These are phyloP conservation scores for Drosophila suboccidentalis DNA, from an alignment of 2,888 invertebrate species.

Conservation along the genomic window DNA sequence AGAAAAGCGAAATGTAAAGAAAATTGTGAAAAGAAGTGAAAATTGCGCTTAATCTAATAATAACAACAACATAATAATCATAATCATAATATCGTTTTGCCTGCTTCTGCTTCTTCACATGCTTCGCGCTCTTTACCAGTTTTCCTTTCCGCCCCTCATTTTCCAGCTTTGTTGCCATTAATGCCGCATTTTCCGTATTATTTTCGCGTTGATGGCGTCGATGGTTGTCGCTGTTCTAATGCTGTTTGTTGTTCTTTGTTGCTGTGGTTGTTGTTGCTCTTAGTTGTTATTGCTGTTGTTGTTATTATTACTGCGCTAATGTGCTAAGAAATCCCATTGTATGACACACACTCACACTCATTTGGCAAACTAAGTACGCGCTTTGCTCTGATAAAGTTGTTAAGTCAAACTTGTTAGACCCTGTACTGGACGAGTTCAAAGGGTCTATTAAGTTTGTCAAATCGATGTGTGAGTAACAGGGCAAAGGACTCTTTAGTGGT, in stretches of 20 bases:
- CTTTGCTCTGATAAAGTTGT: slow-evolving; percentile 75
- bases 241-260: slow-evolving; percentile 57
- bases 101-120: slow-evolving; percentile 54
- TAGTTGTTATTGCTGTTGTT: slow-evolving; percentile 36
- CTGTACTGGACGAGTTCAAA: not conserved
- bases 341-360: slow-evolving; percentile 19
- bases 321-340: slow-evolving; percentile 70
- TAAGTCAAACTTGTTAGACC: slow-evolving; percentile 67
- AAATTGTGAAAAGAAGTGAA: slow-evolving; percentile 64
- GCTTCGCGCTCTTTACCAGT: slow-evolving; percentile 11
- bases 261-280: slow-evolving; percentile 27
- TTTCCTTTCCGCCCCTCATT: not conserved
- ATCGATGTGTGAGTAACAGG: too few species aligned
- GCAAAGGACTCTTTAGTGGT: too few species aligned
- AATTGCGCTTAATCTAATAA: slow-evolving; percentile 84
- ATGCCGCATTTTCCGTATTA: slow-evolving; percentile 77
- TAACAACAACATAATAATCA: slow-evolving; percentile 83
- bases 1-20: slow-evolving; percentile 24
- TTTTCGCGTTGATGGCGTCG: slow-evolving; percentile 74
- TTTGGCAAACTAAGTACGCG: slow-evolving; percentile 54
- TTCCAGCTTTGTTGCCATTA: slow-evolving; percentile 62
- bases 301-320: slow-evolving; percentile 57
- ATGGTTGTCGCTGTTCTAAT: slow-evolving; percentile 67
- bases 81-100: slow-evolving; percentile 82
- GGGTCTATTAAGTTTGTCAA: not conserved